Evolutionary conservation across 2,113 vertebrate species (phyloP).

Genomic region (Caloenas nicobarica): DNA sequence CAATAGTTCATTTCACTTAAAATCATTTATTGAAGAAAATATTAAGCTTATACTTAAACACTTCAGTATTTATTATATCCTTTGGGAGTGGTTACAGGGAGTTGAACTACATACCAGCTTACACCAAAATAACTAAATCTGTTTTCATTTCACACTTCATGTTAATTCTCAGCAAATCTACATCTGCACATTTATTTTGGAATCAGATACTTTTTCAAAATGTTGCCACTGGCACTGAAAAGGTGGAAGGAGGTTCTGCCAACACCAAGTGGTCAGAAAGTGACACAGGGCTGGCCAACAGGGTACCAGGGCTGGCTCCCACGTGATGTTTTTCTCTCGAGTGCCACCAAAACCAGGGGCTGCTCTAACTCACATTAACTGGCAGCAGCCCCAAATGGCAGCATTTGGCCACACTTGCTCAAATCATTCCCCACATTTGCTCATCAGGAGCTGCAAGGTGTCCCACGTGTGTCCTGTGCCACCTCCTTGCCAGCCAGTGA

Average conservation of each 20-base stretch:
- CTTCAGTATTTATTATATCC: conserved; percentile 5
- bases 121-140: conserved; percentile 27
- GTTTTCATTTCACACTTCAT: conserved; percentile 1
- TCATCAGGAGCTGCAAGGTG: not conserved
- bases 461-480: accelerated
- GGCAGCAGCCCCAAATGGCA: not conserved
- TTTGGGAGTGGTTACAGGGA: not conserved
- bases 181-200: not conserved
- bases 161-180: not conserved
- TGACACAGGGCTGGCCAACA: accelerated
- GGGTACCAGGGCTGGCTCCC: not conserved
- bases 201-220: not conserved
- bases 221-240: not conserved
- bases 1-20: not conserved
- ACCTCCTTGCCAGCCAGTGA: accelerated
- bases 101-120: not conserved
- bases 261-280: not conserved
- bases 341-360: not conserved
- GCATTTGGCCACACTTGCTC: not conserved
- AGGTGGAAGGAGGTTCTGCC: not conserved
- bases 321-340: not conserved
- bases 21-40: conserved; percentile 36
- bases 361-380: not conserved
- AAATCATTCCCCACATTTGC: not conserved
- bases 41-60: conserved; percentile 2